These are phyloP conservation scores for Rhabdomys dilectus DNA, from an alignment of 2,113 vertebrate genomes.

Conservation along the genomic window DNA sequence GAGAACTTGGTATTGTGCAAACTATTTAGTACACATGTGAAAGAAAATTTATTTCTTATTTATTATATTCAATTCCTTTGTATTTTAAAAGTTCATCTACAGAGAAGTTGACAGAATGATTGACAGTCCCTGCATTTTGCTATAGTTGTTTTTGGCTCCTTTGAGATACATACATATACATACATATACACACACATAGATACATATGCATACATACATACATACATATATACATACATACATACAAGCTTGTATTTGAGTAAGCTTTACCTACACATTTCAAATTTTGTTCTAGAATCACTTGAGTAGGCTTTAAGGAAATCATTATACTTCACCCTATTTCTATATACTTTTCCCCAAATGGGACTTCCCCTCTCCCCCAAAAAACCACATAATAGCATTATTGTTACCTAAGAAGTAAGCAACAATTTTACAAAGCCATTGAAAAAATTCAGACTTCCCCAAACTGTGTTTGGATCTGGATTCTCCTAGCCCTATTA, in stretches of 20 bases:
- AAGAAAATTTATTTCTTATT: constrained; percentile 26
- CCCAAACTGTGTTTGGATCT: not conserved
- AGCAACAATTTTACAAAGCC: not conserved
- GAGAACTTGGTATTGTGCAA: not conserved
- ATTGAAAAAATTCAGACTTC: not conserved
- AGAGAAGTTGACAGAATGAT: not conserved
- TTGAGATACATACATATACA: not conserved
- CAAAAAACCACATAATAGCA: not conserved
- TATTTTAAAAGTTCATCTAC: not conserved
- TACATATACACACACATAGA: not conserved
- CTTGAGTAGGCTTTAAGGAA: not conserved
- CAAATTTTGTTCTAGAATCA: not conserved
- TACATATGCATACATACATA: not conserved
- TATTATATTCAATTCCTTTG: constrained; percentile 15
- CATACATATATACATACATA: too few relatives aligned
- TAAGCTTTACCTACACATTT: not conserved
- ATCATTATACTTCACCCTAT: not conserved
- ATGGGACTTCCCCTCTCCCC: not conserved
- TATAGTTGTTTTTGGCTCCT: not conserved
- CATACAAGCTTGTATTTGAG: not conserved
- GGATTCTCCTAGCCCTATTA: not conserved
- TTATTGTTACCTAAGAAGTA: not conserved
- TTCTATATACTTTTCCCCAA: not conserved
- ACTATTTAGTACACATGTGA: not conserved
- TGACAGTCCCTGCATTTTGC: not conserved